Evolutionary conservation across 1,140 invertebrate species (phyloP).

Genomic region (Araneus ventricosus): DNA sequence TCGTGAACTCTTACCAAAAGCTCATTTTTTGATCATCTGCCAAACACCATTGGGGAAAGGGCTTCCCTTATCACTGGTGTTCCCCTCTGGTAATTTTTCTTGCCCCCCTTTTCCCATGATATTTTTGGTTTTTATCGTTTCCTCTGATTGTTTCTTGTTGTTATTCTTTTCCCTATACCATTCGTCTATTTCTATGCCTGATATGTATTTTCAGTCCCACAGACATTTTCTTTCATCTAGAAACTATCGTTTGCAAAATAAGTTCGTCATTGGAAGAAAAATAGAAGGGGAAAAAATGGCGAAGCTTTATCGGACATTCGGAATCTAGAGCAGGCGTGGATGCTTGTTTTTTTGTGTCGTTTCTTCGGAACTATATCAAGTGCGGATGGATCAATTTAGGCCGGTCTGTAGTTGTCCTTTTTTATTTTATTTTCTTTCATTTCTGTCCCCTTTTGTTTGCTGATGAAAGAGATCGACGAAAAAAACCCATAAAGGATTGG

Average conservation of each 20-base stretch:
- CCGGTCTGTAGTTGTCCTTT: background rate
- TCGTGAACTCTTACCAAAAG: conserved; percentile 45
- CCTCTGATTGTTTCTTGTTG: conserved; percentile 27
- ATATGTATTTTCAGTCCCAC: conserved; percentile 15
- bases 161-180: background rate
- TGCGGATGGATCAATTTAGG: conserved; percentile 17
- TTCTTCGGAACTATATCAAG: conserved; percentile 17
- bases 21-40: conserved; percentile 45
- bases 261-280: conserved; percentile 39
- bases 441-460: background rate
- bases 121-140: conserved; percentile 34
- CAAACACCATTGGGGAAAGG: background rate
- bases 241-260: conserved; percentile 42
- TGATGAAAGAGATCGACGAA: background rate
- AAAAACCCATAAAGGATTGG: background rate
- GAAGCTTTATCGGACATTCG: conserved; percentile 22
- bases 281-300: background rate
- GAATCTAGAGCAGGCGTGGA: conserved; percentile 13
- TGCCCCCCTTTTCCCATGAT: conserved; percentile 1
- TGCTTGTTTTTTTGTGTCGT: background rate
- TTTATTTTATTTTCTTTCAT: background rate
- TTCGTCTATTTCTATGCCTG: conserved; percentile 31
- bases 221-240: conserved; percentile 23
- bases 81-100: conserved; percentile 48
- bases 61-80: conserved; percentile 18